Evolutionary conservation across 2,797 vertebrate genomes (phyloP).

Genomic region (Poecilia velifera): DNA sequence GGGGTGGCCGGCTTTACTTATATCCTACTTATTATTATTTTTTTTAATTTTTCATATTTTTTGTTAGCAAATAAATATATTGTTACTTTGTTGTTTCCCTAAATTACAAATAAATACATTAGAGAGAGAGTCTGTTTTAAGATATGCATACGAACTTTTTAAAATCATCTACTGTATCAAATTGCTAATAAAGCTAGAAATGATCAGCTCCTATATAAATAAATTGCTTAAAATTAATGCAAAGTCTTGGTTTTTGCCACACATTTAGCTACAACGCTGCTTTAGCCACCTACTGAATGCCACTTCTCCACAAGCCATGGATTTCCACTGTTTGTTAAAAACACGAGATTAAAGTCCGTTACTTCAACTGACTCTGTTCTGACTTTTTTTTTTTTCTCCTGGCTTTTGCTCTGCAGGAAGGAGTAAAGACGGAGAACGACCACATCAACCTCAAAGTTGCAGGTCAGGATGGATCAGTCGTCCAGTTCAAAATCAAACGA

Average conservation of each 20-base stretch:
- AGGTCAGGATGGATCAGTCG: constrained; percentile 92
- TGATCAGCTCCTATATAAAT: background rate
- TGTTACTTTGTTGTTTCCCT: background rate
- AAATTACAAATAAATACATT: background rate
- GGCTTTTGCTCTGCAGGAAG: constrained; percentile 79
- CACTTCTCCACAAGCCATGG: background rate
- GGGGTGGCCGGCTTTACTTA: background rate
- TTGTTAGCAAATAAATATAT: background rate
- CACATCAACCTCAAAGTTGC: constrained; percentile 95
- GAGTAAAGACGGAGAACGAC: constrained; percentile 93
- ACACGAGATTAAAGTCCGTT: background rate
- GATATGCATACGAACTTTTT: background rate
- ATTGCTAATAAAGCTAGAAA: background rate
- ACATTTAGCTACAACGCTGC: background rate
- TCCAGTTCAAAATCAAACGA: constrained; percentile 95
- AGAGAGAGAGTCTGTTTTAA: background rate
- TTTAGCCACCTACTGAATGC: background rate
- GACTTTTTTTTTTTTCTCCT: background rate
- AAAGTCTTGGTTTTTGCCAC: background rate
- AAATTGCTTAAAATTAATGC: background rate
- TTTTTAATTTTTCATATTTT: background rate
- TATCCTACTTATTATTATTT: background rate
- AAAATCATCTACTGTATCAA: background rate
- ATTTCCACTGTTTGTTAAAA: background rate
- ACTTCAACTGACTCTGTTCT: background rate